These are phyloP conservation scores for Tonatia bakeri DNA, from an alignment of 2,113 vertebrate genomes.

Conservation along the genomic window DNA sequence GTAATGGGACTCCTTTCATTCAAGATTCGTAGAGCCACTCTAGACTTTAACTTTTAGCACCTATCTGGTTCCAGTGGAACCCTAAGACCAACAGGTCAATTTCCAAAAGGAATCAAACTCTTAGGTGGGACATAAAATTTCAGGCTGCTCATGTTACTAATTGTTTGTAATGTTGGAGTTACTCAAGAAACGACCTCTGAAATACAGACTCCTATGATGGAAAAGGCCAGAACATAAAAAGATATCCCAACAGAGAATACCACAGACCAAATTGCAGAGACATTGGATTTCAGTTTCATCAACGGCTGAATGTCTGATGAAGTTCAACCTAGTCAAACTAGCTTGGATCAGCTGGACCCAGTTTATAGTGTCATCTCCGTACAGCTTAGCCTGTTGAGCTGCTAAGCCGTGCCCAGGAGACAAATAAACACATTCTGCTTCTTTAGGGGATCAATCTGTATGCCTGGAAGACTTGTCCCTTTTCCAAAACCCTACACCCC, in stretches of 20 bases:
- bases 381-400: not conserved
- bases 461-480: not conserved
- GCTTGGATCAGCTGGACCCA: conserved; percentile 26
- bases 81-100: not conserved
- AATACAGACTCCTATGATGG: conserved; percentile 31
- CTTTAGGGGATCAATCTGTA: not conserved
- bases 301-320: not conserved
- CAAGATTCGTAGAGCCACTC: conserved; percentile 2
- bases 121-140: conserved; percentile 1
- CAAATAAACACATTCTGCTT: conserved; percentile 16
- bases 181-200: conserved; percentile 42
- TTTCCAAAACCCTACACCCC: not conserved
- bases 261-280: not conserved
- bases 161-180: conserved; percentile 27
- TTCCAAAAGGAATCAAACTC: not conserved
- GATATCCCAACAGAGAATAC: conserved; percentile 1
- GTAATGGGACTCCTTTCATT: not conserved
- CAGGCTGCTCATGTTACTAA: conserved; percentile 8
- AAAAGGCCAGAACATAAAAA: conserved; percentile 22
- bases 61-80: not conserved
- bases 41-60: conserved; percentile 24
- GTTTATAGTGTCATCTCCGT: not conserved
- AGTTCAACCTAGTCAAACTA: conserved; percentile 18
- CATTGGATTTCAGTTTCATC: conserved; percentile 37
- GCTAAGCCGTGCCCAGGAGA: not conserved